These are phyloP conservation scores for Eriocheir sinensis DNA, from an alignment of 1,140 invertebrate species.

Conservation along the genomic window DNA sequence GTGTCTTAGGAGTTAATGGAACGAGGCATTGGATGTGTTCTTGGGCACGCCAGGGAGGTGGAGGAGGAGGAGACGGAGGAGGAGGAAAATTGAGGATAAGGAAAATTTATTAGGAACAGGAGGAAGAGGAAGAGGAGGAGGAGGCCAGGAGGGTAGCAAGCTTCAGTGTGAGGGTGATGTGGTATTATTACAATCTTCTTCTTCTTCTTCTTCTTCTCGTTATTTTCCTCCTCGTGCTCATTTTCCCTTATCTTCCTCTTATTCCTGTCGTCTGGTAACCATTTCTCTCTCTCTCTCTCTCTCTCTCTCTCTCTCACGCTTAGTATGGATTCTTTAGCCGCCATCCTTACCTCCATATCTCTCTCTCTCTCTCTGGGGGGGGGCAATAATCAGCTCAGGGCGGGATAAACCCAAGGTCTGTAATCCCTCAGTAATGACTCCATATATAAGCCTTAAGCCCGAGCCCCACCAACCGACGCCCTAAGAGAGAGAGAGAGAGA, in stretches of 20 bases:
- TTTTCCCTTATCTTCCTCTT: neutral
- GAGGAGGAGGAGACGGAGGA: too few relatives aligned
- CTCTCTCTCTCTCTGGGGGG: constrained; percentile 42
- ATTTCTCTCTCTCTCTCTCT: neutral
- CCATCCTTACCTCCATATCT: neutral
- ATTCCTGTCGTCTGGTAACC: neutral
- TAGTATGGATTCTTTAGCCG: too few relatives aligned
- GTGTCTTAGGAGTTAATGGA: too few relatives aligned
- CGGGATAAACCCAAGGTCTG: constrained; percentile 37
- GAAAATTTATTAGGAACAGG: too few relatives aligned
- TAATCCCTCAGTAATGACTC: constrained; percentile 63
- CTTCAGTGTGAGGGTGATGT: neutral
- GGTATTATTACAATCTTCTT: neutral
- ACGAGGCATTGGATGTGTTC: too few relatives aligned
- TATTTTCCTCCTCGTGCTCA: neutral
- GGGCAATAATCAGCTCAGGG: constrained; percentile 42
- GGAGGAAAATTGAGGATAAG: too few relatives aligned
- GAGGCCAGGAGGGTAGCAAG: neutral
- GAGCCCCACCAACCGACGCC: constrained; percentile 40
- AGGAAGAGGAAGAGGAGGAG: neutral
- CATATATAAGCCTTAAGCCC: constrained; percentile 47
- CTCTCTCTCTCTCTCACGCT: neutral
- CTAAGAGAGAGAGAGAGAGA: neutral
- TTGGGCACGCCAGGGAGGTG: too few relatives aligned
- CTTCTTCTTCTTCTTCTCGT: neutral